Evolutionary conservation across 2,113 vertebrate genomes (phyloP).

Genomic region (Prunella fulvescens): DNA sequence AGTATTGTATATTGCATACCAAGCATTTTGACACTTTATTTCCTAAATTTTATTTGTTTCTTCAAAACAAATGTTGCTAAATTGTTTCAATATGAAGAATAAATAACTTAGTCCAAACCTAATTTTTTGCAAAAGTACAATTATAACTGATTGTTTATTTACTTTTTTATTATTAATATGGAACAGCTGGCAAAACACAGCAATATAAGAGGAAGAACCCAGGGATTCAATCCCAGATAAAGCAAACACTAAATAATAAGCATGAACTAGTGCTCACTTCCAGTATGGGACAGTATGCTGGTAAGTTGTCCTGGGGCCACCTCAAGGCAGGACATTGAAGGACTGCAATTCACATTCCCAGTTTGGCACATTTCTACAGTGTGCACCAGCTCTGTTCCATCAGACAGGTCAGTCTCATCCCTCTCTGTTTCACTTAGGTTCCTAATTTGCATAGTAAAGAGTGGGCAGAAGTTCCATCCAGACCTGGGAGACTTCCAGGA

Average conservation of each 20-base stretch:
- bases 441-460: neutral
- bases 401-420: neutral
- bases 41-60: neutral
- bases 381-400: neutral
- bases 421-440: neutral
- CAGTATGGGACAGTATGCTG: neutral
- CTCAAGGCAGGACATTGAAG: neutral
- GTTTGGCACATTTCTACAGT: neutral
- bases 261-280: neutral
- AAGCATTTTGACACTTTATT: neutral
- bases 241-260: neutral
- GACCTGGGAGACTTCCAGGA: neutral
- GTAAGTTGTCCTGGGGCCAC: neutral
- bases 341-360: neutral
- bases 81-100: neutral
- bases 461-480: neutral
- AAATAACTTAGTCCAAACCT: neutral
- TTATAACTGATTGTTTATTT: constrained; percentile 8
- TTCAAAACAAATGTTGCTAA: neutral
- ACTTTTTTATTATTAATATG: neutral
- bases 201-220: neutral
- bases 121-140: neutral
- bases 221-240: neutral
- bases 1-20: neutral
- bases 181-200: neutral